Conservation (phyloP, 2,888 invertebrate genomes). For the Cheilosia pagana region DNA sequence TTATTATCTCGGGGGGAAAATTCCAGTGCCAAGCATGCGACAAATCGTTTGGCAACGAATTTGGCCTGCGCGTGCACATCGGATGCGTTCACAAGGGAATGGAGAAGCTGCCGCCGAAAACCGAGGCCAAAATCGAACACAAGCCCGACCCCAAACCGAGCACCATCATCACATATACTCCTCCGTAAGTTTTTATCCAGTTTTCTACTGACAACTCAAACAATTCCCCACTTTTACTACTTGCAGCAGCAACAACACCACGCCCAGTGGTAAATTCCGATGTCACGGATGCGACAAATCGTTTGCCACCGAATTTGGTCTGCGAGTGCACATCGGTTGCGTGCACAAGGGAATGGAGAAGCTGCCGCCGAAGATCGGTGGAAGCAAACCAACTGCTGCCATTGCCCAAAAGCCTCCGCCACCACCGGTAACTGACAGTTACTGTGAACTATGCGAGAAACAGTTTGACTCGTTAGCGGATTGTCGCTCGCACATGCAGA, state of each 20-base stretch:
- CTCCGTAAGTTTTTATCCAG: constrained; percentile 2
- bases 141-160: constrained; percentile 15
- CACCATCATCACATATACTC: constrained; percentile 1
- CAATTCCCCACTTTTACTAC: background rate
- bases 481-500: constrained; percentile 61
- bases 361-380: constrained; percentile 54
- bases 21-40: constrained; percentile 65
- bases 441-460: constrained; percentile 70
- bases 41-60: constrained; percentile 69
- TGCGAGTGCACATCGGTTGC: constrained; percentile 65
- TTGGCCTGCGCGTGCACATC: constrained; percentile 64
- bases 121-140: background rate
- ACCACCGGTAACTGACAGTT: constrained; percentile 47
- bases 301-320: constrained; percentile 67
- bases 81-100: constrained; percentile 71
- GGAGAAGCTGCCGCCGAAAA: constrained; percentile 63
- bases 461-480: constrained; percentile 67
- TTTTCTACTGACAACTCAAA: background rate
- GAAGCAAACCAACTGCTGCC: constrained; percentile 46
- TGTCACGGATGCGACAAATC: constrained; percentile 68
- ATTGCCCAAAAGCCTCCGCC: constrained; percentile 34
- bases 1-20: constrained; percentile 63
- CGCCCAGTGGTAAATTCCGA: constrained; percentile 62
- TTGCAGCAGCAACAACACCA: constrained; percentile 56
- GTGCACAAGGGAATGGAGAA: constrained; percentile 71